Percentiles rank a stretch among this genome's conserved stretches.
Conservation (phyloP, 2,113 vertebrate genomes). For the Leptobrachium leishanense region DNA sequence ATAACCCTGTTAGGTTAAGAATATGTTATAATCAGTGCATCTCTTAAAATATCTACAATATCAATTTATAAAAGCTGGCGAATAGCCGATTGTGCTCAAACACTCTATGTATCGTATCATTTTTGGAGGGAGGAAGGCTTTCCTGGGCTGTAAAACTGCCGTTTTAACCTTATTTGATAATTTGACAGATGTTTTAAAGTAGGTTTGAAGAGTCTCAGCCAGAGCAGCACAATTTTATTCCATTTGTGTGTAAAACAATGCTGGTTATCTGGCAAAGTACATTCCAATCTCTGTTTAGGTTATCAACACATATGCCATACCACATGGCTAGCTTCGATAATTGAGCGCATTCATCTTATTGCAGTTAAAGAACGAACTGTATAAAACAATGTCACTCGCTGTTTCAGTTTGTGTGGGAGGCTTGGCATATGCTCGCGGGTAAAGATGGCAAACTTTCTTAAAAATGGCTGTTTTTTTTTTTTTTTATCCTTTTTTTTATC, state of each 20-base stretch:
- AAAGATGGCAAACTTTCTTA: constrained; percentile 53
- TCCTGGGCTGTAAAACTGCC: constrained; percentile 35
- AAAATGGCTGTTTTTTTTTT: constrained; percentile 41
- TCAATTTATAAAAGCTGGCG: constrained; percentile 19
- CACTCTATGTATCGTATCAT: constrained; percentile 33
- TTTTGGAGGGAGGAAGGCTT: constrained; percentile 43
- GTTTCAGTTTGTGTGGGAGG: constrained; percentile 46
- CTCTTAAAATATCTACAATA: no score
- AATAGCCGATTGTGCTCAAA: constrained; percentile 23
- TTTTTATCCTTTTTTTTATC: no score
- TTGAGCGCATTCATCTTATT: constrained; percentile 63
- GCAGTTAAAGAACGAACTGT: constrained; percentile 58
- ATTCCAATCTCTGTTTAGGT: constrained; percentile 60
- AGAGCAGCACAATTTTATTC: constrained; percentile 53
- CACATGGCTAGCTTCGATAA: constrained; percentile 66
- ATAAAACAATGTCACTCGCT: constrained; percentile 51
- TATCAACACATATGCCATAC: constrained; percentile 65
- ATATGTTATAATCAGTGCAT: no score
- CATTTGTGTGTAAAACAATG: constrained; percentile 38
- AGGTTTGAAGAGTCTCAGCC: constrained; percentile 56
- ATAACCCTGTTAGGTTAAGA: no score
- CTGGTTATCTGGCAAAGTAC: constrained; percentile 59
- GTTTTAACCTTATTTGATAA: constrained; percentile 54
- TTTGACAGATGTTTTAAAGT: constrained; percentile 66
- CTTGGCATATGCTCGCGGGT: constrained; percentile 48